Evolutionary conservation across 2,797 vertebrate genomes (phyloP).

Genomic region (Betta splendens): DNA sequence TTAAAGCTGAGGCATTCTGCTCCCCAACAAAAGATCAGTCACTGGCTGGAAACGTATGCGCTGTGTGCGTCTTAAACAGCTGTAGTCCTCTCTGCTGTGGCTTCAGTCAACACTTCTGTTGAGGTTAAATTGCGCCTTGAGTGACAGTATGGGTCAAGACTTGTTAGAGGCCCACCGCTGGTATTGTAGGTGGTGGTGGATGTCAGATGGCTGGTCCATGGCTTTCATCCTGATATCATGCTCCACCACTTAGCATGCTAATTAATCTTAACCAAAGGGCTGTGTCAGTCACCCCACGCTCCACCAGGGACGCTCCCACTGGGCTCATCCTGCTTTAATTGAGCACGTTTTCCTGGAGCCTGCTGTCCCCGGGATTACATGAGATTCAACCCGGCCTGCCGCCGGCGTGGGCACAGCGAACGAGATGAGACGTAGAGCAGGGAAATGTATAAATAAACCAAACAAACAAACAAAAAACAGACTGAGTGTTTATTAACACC

Average conservation of each 20-base stretch:
- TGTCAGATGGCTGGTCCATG: slow-evolving; percentile 66
- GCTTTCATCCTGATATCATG: slow-evolving; percentile 63
- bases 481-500: slow-evolving; percentile 83
- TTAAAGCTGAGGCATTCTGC: not conserved
- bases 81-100: not conserved
- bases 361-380: slow-evolving; percentile 78
- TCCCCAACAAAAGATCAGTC: not conserved
- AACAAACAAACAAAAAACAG: slow-evolving; percentile 77
- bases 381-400: slow-evolving; percentile 75
- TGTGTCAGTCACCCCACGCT: slow-evolving; percentile 79
- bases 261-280: slow-evolving; percentile 82
- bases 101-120: slow-evolving; percentile 1
- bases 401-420: slow-evolving; percentile 59
- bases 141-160: not conserved
- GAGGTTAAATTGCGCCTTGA: slow-evolving; percentile 29
- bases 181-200: slow-evolving; percentile 48
- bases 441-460: slow-evolving; percentile 79
- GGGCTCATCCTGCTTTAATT: slow-evolving; percentile 83
- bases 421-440: slow-evolving; percentile 51
- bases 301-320: slow-evolving; percentile 76
- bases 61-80: not conserved
- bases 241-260: slow-evolving; percentile 81
- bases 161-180: slow-evolving; percentile 14
- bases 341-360: slow-evolving; percentile 77
- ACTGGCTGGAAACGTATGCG: not conserved